Conservation (phyloP, 2,113 vertebrate species). For the Grammomys dolichurus region DNA sequence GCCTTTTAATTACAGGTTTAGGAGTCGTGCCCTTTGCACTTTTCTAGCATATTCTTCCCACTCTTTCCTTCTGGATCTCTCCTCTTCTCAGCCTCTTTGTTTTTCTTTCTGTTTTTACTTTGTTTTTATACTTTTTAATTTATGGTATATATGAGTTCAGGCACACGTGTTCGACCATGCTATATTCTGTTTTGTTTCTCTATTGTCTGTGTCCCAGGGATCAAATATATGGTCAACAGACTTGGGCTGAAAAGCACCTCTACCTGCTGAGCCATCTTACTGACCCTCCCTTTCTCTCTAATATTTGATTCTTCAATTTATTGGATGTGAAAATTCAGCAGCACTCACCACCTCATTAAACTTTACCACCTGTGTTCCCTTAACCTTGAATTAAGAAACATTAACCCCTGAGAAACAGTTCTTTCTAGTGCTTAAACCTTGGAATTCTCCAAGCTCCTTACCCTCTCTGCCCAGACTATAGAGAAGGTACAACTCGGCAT, state of each 20-base stretch:
- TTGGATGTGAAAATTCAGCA: slow-evolving; percentile 11
- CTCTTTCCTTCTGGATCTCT: background rate
- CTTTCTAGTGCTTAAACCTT: background rate
- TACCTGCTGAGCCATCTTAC: background rate
- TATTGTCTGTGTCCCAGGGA: background rate
- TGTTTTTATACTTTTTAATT: background rate
- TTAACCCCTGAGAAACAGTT: background rate
- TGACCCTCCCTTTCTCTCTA: background rate
- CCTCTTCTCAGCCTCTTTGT: too few relatives aligned
- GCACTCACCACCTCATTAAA: background rate
- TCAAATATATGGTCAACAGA: background rate
- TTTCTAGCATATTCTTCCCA: background rate
- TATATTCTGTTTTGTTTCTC: background rate
- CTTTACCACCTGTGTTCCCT: background rate
- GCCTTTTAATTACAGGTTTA: background rate
- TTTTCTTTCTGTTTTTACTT: too few relatives aligned
- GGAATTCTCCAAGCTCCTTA: background rate
- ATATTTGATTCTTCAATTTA: background rate
- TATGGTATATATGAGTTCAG: too few relatives aligned
- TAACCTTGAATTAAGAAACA: slow-evolving; percentile 43
- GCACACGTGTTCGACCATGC: background rate
- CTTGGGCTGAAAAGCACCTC: background rate
- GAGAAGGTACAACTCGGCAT: background rate
- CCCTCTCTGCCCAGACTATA: background rate
- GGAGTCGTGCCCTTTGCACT: background rate